Base-by-base conservation (phyloP, 1,140 invertebrate species). In the Teleopsis dalmanni region DNA sequence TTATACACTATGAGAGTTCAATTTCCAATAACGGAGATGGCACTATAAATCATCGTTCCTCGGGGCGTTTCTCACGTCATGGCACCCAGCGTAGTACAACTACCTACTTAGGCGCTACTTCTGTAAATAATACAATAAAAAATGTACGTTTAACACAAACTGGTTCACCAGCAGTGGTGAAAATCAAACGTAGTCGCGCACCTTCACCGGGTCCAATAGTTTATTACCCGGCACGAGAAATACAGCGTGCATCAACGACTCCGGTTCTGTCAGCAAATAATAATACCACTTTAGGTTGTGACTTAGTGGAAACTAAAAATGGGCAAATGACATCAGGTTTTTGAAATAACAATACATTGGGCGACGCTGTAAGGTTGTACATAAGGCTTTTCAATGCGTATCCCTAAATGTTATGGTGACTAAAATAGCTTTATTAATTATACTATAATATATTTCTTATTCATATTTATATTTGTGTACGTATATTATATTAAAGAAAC, bases 1-100 rank as follows among this genome's bases (percentile, higher is more conserved):
- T 80, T 57, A 80, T 84, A 8, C 83, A 87, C 62, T 87, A 88
- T 60, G 87, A 89, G 63, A 87, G 85, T 56, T 77, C 87, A 56
- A 79, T 85, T 36, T 88, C 85, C 33, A 87, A 85, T 70, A 87
- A 85, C 69, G 81, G 76, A 56, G 78, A 85, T 56, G 58, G 74
- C 23, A 65, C 60, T 19, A 59, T 59, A 31, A 76, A 76, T 57
- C 75, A 78, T 60, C 75, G 81, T 11, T 78, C 81, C 51, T 84
- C 83, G 47, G 73, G 83, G 56, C 77, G 82, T 27, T 65, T 84
- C 45, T 78, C 82, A 35, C 73, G 84, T 29, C 79, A 79, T 48
- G 79, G 76, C 51, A 83, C 79, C 2, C 72, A 72, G 27, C 70
- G 77, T 35, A 76, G 73, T 51, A 70, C 57, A 19, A 70, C 63